Conservation (phyloP, 2,888 invertebrate genomes). For the Andrena dorsata region DNA sequence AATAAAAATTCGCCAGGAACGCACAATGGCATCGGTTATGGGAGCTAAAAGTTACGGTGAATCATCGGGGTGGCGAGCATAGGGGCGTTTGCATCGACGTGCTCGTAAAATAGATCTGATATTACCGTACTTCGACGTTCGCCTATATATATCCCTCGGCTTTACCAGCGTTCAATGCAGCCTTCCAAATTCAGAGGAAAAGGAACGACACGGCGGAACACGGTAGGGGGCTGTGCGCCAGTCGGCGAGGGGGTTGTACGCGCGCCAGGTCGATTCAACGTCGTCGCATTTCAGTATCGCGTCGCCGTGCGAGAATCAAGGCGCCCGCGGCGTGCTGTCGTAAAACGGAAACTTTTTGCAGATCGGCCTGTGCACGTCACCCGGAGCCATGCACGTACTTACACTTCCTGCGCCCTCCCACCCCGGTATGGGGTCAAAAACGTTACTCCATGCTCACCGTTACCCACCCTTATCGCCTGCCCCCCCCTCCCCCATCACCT, state of each 20-base stretch:
- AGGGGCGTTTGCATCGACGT: conserved; percentile 49
- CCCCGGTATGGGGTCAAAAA: conserved; percentile 41
- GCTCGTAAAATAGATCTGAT: conserved; percentile 72
- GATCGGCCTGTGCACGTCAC: conserved; percentile 54
- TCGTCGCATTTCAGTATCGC: conserved; percentile 67
- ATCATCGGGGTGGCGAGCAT: conserved; percentile 57
- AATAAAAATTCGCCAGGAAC: conserved; percentile 64
- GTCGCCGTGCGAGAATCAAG: conserved; percentile 69
- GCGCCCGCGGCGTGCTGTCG: conserved; percentile 66
- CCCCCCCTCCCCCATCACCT: not conserved
- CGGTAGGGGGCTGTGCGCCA: conserved; percentile 1
- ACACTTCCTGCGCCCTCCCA: conserved; percentile 29
- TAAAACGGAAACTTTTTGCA: conserved; percentile 70
- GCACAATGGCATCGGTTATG: conserved; percentile 51
- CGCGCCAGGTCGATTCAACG: conserved; percentile 62
- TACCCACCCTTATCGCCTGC: not conserved
- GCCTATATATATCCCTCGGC: conserved; percentile 35
- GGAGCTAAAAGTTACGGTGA: conserved; percentile 61
- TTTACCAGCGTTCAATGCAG: conserved; percentile 38
- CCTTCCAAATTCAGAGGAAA: conserved; percentile 44
- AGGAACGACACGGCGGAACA: conserved; percentile 26
- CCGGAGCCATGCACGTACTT: conserved; percentile 36
- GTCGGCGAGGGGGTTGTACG: conserved; percentile 1
- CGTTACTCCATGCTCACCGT: conserved; percentile 43
- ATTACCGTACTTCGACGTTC: conserved; percentile 55